Base-by-base conservation (phyloP, 2,888 invertebrate species). In the Acholoe squamosa region DNA sequence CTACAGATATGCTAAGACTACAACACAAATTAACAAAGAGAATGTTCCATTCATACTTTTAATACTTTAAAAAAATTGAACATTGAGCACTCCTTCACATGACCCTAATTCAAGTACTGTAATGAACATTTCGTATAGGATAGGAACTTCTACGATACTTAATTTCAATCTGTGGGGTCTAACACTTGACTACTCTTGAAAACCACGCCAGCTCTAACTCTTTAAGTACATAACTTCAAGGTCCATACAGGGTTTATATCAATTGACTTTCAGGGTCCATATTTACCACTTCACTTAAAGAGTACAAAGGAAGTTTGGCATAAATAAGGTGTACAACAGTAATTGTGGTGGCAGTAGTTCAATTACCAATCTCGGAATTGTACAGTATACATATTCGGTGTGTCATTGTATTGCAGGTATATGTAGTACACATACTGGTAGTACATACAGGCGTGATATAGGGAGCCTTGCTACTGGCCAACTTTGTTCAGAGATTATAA, bases 181-280 rank as follows among this genome's bases (percentile, higher is more conserved):
- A 61, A n/a, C n/a, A 3, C 54, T 54, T 54, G 12, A 54, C n/a
- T n/a, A 61, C 61, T 61, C 61, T n/a, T n/a, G 5, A 61, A 61
- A 3, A 61, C 61, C n/a, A 61, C 14, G 19, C 19, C 22, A 3
- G 19, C 22, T n/a, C 61, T 61, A 7, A 14, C n/a, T n/a, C 61
- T 61, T 61, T n/a, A 61, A 61, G 61, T 61, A 61, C 3, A 19
- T 61, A 61, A 61, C 61, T 61, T n/a, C 61, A 61, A 61, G n/a
- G n/a, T 61, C 5, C 14, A 43, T 43, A 43, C 61, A n/a, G 19
- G 61, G n/a, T 7, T n/a, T n/a, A n/a, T n/a, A n/a, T n/a, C n/a
- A n/a, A 61, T n/a, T 3, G 19, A 61, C 19, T 19, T 61, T 61
- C 61, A 61, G 3, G 1, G 61, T 61, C 3, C 61, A 61, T 7